Percentiles rank a stretch among this genome's conserved stretches.
Evolutionary conservation across 2,113 vertebrate species (phyloP).

Genomic region (Pachycephala philippinensis): DNA sequence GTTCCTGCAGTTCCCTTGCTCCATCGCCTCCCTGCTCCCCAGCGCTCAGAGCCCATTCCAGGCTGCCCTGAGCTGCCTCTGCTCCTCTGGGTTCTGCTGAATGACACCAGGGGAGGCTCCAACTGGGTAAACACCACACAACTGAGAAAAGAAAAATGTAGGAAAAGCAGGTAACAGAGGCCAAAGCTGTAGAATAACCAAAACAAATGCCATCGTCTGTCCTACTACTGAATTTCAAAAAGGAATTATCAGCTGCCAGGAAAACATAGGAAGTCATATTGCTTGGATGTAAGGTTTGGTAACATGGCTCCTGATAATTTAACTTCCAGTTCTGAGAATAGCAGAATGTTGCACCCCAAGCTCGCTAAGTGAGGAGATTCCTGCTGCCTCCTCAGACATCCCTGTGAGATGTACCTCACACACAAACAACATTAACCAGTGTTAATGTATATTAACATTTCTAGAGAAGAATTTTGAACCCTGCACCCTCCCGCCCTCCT

Average conservation of each 20-base stretch:
- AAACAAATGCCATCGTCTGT: background rate
- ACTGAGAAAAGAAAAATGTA: background rate
- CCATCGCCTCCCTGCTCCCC: background rate
- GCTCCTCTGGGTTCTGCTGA: background rate
- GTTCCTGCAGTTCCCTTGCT: background rate
- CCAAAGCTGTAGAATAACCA: background rate
- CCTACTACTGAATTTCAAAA: background rate
- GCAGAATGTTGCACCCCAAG: background rate
- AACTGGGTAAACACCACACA: background rate
- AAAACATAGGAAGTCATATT: background rate
- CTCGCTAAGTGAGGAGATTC: background rate
- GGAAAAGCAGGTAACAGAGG: background rate
- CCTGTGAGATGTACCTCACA: background rate
- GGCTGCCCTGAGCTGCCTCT: background rate
- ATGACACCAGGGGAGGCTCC: background rate
- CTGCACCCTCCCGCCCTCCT: background rate
- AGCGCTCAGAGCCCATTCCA: rapidly evolving
- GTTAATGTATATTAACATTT: too few relatives aligned
- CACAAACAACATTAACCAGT: too few relatives aligned
- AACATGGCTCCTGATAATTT: rapidly evolving
- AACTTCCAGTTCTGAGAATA: background rate
- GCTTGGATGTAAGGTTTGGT: background rate
- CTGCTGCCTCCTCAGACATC: background rate
- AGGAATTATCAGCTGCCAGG: background rate
- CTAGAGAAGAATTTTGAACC: too few relatives aligned